These are phyloP conservation scores for Epinephelus coioides DNA, from an alignment of 2,797 vertebrate species.

Conservation along the genomic window DNA sequence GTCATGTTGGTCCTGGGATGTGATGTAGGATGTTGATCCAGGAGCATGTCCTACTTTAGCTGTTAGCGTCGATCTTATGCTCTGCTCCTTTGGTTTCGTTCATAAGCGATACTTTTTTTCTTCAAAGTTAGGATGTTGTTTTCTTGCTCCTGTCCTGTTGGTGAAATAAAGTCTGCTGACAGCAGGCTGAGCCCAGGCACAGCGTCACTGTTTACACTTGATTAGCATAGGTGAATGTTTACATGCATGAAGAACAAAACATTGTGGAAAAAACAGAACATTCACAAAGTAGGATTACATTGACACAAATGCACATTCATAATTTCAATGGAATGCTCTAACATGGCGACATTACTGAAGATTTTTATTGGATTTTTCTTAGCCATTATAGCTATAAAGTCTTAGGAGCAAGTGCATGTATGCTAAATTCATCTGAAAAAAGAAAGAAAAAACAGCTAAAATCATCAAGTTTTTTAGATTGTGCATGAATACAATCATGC, in stretches of 20 bases:
- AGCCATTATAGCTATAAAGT: constrained; percentile 29
- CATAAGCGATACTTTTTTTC: background rate
- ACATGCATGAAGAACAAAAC: constrained; percentile 72
- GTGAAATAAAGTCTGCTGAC: background rate
- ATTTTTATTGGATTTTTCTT: constrained; percentile 15
- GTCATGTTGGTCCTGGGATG: too few species aligned
- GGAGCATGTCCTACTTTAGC: background rate
- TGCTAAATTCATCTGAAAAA: constrained; percentile 35
- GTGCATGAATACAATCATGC: constrained; percentile 47
- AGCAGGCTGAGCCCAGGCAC: constrained; percentile 23
- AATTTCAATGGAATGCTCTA: constrained; percentile 35
- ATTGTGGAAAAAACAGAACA: background rate
- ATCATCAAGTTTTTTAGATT: constrained; percentile 15
- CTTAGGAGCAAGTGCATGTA: constrained; percentile 56
- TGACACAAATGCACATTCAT: constrained; percentile 6
- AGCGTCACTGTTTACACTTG: constrained; percentile 59
- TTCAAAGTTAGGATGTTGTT: constrained; percentile 21
- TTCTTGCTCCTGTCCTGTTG: constrained; percentile 21
- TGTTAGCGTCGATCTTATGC: constrained; percentile 11
- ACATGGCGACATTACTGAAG: constrained; percentile 6
- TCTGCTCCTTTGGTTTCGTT: constrained; percentile 35
- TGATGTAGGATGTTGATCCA: too few species aligned
- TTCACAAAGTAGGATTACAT: constrained; percentile 37
- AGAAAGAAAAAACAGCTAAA: background rate
- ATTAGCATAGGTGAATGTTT: constrained; percentile 73